phyloP scores from a whole-genome alignment of 2,797 vertebrate species.

The Sandelia bainsii region DNA sequence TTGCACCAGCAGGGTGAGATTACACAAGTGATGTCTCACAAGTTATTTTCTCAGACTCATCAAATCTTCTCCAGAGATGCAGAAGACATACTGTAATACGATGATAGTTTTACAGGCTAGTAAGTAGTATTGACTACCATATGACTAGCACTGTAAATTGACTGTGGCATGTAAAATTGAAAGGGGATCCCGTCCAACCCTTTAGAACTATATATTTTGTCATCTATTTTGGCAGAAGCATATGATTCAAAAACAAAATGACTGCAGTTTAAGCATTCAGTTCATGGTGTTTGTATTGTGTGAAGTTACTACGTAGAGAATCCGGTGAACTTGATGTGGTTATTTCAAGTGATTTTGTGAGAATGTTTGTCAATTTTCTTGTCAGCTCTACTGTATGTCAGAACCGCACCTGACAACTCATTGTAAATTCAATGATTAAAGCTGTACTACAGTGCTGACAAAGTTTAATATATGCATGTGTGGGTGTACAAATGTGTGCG shows the following conservation, averaged over 20 bases:
- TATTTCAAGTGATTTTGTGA: neutral
- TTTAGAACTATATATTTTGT: neutral
- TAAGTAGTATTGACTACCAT: neutral
- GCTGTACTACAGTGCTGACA: slow-evolving; percentile 30
- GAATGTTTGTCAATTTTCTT: neutral
- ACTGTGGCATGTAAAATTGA: neutral
- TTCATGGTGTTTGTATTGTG: neutral
- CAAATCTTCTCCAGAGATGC: neutral
- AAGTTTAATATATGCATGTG: slow-evolving; percentile 12
- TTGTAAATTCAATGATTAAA: neutral
- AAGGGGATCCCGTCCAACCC: neutral
- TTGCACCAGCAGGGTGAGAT: too few species aligned
- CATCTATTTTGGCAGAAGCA: neutral
- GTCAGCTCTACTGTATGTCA: neutral
- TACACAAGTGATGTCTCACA: too few species aligned
- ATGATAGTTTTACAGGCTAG: neutral
- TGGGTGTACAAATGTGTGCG: neutral
- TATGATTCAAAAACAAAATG: neutral
- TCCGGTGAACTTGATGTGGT: too few species aligned
- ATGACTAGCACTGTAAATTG: neutral
- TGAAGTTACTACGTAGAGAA: neutral
- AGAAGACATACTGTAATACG: neutral
- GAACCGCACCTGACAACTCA: neutral
- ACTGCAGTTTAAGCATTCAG: neutral
- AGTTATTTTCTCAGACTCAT: slow-evolving; percentile 1